Evolutionary conservation across 2,797 vertebrate genomes (phyloP), one percentile per base, ranked within the genome.

Genomic region (Okamejei kenojei): DNA sequence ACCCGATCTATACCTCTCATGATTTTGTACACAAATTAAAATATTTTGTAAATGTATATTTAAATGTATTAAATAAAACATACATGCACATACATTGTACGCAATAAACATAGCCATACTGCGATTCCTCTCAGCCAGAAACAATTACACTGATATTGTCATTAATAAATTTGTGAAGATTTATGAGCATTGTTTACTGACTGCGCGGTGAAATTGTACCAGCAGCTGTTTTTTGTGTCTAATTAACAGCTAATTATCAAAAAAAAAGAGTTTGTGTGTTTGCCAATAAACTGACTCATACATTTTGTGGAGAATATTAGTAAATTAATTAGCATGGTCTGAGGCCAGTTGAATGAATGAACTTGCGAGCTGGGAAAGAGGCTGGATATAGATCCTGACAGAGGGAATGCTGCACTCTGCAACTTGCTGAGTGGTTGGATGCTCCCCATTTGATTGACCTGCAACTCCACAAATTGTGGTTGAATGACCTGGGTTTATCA

Each of bases 121-220:
- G 9, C n/a, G 21, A 63, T 68, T 19, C 84, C 84, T 68, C 15
- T 88, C 63, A 35, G 61, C 61, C 63, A 88, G 80, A 82, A 93
- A 93, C 11, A n/a, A 95, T 97, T 96, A 96, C 96, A 97, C 96
- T 97, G 96, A 96, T 96, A 95, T 96, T 96, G 96, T 95, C 96
- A 96, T 96, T 97, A 97, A 97, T 97, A 97, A 97, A 97, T 96
- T 97, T 96, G 96, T 96, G 96, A 97, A 97, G 96, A 97, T 96
- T 97, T 96, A 97, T 96, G 98, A 98, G 97, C 98, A 98, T 98
- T 99, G 98, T 98, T 98, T 98, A 98, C 98, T 96, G 97, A 98
- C 97, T 97, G 97, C 96, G 96, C 96, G 97, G 96, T 96, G 97
- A 95, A 97, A 97, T 96, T 97, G 96, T 95, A 96, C 96, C 97